Conservation (phyloP, 2,113 vertebrate genomes). For the Sporophila hypoxantha region DNA sequence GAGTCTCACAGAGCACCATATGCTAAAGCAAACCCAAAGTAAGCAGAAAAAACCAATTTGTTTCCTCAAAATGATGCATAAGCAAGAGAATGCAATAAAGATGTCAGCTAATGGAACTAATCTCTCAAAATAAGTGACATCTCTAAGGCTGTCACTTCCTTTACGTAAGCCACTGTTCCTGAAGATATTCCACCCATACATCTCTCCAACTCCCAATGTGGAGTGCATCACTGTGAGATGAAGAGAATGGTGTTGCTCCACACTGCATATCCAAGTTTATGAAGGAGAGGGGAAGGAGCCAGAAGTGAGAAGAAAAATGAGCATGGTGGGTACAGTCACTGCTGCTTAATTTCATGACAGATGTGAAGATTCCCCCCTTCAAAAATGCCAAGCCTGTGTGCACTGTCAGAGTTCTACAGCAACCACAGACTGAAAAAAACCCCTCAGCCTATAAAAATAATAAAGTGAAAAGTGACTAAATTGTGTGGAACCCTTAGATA, state of each 20-base stretch:
- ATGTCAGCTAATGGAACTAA: neutral
- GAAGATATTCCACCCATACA: neutral
- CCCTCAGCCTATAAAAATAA: neutral
- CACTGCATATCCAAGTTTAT: neutral
- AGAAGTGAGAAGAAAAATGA: neutral
- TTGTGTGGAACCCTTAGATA: neutral
- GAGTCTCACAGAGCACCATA: neutral
- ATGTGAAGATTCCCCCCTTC: neutral
- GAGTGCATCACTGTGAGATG: neutral
- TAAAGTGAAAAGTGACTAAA: neutral
- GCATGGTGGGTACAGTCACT: neutral
- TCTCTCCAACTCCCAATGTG: neutral
- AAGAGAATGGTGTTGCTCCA: fast-evolving
- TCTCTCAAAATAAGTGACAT: neutral
- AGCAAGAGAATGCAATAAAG: neutral
- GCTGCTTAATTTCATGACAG: neutral
- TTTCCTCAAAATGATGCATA: neutral
- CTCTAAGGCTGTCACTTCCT: neutral
- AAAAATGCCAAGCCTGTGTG: neutral
- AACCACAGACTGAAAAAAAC: fast-evolving
- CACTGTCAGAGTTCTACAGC: neutral
- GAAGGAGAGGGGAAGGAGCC: neutral
- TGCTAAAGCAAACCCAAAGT: neutral
- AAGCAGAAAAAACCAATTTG: neutral
- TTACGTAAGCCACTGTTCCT: neutral